Conservation (phyloP, 2,113 vertebrate genomes). For the Chaetops frenatus region DNA sequence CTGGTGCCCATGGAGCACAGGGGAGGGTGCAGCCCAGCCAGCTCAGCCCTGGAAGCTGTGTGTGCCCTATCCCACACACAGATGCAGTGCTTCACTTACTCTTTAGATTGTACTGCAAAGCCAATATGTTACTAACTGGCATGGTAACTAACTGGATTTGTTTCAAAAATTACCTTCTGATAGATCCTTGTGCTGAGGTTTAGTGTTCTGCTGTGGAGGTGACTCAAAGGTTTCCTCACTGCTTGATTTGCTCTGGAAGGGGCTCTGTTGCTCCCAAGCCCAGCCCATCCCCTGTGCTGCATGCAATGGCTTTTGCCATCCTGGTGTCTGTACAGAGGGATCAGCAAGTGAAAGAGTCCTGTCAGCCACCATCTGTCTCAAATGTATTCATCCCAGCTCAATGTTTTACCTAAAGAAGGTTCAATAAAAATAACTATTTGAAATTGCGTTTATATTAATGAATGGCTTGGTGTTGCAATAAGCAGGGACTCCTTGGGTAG, state of each 20-base stretch:
- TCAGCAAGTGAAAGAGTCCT: not conserved
- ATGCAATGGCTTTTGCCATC: not conserved
- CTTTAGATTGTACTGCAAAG: not conserved
- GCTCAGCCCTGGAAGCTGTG: not conserved
- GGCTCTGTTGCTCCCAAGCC: not conserved
- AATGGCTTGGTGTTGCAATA: not conserved
- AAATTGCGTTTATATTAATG: not conserved
- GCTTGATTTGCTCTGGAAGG: not conserved
- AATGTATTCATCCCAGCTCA: not conserved
- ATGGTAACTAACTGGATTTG: not conserved
- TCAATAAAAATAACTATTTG: not conserved
- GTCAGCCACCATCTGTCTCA: not conserved
- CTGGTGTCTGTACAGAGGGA: not conserved
- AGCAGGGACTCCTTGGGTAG: not conserved
- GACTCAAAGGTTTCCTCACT: not conserved
- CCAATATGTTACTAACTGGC: not conserved
- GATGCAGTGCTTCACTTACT: not conserved
- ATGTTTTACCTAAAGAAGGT: not conserved
- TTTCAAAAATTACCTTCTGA: not conserved
- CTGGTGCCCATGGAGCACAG: not conserved
- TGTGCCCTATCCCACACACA: not conserved
- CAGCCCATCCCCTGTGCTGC: not conserved
- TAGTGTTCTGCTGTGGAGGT: not conserved
- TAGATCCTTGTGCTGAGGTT: not conserved
- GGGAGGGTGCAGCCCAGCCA: not conserved